Evolutionary conservation across 2,888 invertebrate species (phyloP).

Genomic region (Ganaspis brasiliensis): DNA sequence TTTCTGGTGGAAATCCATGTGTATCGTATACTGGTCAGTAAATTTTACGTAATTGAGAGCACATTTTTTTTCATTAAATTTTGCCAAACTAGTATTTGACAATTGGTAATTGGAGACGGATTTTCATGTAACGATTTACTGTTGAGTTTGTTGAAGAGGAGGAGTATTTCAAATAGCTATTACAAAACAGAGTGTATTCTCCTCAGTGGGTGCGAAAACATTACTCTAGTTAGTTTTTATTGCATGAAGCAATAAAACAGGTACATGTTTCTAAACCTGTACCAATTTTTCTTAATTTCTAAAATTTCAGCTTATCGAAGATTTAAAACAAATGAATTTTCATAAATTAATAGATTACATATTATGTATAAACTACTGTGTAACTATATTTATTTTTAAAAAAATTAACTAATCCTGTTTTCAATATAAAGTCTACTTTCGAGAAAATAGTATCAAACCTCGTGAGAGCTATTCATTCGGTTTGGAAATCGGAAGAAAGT

Average conservation of each 20-base stretch:
- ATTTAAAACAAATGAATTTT: too few relatives aligned
- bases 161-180: conserved; percentile 67
- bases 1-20: neutral
- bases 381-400: too few relatives aligned
- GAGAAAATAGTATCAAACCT: neutral
- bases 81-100: conserved; percentile 23
- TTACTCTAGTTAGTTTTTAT: conserved; percentile 73
- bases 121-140: conserved; percentile 21
- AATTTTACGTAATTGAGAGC: neutral
- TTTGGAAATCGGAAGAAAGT: conserved; percentile 5
- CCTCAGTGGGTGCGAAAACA: conserved; percentile 72
- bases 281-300: too few relatives aligned
- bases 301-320: too few relatives aligned
- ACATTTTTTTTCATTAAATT: conserved; percentile 16
- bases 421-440: too few relatives aligned
- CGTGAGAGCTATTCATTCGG: conserved; percentile 19
- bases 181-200: conserved; percentile 70
- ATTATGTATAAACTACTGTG: too few relatives aligned
- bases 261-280: too few relatives aligned
- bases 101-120: conserved; percentile 37
- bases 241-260: too few relatives aligned
- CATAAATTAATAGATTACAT: too few relatives aligned
- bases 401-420: neutral
- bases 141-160: conserved; percentile 8
- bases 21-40: conserved; percentile 2